phyloP scores from a whole-genome alignment of 2,888 invertebrate species.

The Pollenia griseotomentosa region DNA sequence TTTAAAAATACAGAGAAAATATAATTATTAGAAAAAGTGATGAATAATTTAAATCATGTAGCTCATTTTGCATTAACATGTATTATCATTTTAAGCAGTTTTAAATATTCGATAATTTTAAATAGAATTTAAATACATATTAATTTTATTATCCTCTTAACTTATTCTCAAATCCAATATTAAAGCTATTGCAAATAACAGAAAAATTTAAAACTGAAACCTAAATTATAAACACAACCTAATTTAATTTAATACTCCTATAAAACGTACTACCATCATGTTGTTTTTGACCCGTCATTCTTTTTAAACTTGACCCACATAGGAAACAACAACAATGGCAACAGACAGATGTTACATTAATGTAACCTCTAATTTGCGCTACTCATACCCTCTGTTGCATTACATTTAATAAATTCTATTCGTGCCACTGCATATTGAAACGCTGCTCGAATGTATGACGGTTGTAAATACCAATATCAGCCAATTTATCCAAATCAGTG shows the following conservation, averaged over 20 bases:
- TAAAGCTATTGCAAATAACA: no score
- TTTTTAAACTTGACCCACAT: conserved; percentile 62
- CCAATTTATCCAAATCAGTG: conserved; percentile 79
- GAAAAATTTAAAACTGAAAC: not conserved
- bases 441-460: conserved; percentile 79
- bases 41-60: no score
- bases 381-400: conserved; percentile 32
- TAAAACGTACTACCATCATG: conserved; percentile 2
- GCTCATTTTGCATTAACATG: no score
- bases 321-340: conserved; percentile 17
- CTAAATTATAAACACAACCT: not conserved
- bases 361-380: not conserved
- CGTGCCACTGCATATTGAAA: conserved; percentile 78
- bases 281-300: conserved; percentile 31
- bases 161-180: no score
- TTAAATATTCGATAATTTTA: no score
- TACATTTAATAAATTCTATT: conserved; percentile 29
- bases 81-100: no score
- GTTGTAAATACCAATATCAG: conserved; percentile 80
- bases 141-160: no score
- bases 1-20: no score
- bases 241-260: not conserved
- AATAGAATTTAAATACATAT: no score
- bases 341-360: not conserved
- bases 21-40: no score